phyloP scores from a whole-genome alignment of 1,140 invertebrate genomes.

The Semibalanus balanoides region DNA sequence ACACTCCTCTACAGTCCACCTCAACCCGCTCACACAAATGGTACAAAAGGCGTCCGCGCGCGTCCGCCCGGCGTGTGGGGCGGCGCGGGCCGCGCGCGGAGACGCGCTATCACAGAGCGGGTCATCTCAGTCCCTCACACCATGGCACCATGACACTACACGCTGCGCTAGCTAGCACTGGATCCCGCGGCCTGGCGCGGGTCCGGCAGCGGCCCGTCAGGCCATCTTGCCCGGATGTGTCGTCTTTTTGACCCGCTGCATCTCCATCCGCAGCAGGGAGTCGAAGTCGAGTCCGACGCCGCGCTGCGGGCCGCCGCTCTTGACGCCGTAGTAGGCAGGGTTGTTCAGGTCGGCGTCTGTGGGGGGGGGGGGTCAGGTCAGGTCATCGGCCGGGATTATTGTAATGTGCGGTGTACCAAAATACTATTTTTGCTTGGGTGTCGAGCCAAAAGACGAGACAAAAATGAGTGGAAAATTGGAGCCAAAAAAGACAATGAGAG shows the following conservation, averaged over 20 bases:
- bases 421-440: too few species aligned
- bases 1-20: too few species aligned
- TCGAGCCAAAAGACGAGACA: too few species aligned
- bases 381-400: too few species aligned
- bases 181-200: too few species aligned
- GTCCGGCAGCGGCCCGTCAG: background rate
- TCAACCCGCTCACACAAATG: background rate
- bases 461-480: too few species aligned
- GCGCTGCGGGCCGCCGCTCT: background rate
- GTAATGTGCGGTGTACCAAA: too few species aligned
- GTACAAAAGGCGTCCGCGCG: background rate
- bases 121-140: background rate
- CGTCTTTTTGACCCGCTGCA: background rate
- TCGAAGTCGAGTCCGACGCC: background rate
- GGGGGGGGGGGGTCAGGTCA: background rate
- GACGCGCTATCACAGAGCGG: background rate
- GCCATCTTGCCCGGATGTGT: background rate
- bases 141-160: background rate
- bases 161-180: background rate
- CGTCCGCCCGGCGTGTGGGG: too few species aligned
- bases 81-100: too few species aligned
- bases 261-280: background rate
- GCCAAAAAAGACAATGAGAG: too few species aligned
- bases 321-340: background rate
- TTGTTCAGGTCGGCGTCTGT: background rate